A percentile compares a stretch with the other conserved stretches of the same genome.
Evolutionary conservation across 2,888 invertebrate species (phyloP).

Genomic region (Diachrysia chrysitis): DNA sequence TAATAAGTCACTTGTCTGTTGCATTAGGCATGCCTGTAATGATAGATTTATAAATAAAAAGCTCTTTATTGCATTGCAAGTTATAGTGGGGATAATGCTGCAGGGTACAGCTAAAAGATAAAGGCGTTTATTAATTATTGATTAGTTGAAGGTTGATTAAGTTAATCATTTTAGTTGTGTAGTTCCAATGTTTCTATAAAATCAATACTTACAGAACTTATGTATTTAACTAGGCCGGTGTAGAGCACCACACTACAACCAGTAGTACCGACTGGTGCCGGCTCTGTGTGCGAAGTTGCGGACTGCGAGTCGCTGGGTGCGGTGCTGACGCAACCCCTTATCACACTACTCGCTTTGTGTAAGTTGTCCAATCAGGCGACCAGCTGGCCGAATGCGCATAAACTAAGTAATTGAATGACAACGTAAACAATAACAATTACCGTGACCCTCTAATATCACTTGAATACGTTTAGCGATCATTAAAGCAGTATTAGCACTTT

Average conservation of each 20-base stretch:
- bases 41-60: no score
- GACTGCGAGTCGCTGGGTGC: neutral
- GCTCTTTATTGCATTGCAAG: no score
- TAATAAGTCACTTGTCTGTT: no score
- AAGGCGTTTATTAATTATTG: no score
- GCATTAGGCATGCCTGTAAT: no score
- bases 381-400: neutral
- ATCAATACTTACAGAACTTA: neutral
- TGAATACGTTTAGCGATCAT: neutral
- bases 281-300: neutral
- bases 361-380: conserved; percentile 12
- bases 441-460: conserved; percentile 21
- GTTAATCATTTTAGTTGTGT: neutral
- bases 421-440: conserved; percentile 43
- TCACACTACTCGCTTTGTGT: conserved; percentile 1
- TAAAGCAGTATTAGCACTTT: no score
- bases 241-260: neutral
- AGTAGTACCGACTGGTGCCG: neutral
- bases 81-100: no score
- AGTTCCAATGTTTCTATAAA: neutral
- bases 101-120: no score
- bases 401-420: conserved; percentile 6
- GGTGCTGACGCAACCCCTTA: conserved; percentile 22
- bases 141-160: neutral
- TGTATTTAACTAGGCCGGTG: no score